phyloP scores from a whole-genome alignment of 2,888 invertebrate species.

The Andrena haemorrhoa region DNA sequence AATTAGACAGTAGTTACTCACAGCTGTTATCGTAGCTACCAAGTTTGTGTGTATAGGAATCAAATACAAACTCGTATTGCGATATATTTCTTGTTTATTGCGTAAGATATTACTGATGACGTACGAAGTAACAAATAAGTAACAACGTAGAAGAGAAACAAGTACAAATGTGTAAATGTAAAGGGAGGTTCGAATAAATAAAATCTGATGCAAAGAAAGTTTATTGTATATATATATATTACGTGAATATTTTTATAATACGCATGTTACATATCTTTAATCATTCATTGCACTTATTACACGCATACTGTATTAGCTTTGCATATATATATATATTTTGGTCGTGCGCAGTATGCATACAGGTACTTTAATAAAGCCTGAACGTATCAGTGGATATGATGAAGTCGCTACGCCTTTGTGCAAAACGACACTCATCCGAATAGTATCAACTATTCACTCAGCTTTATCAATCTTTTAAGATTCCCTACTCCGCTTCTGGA shows the following conservation, averaged over 20 bases:
- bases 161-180: slow-evolving; percentile 1
- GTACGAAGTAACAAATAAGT: neutral
- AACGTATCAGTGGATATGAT: neutral
- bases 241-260: neutral
- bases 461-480: neutral
- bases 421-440: neutral
- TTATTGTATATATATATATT: neutral
- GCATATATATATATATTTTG: too few relatives aligned
- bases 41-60: neutral
- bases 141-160: neutral
- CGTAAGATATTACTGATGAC: neutral
- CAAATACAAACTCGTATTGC: neutral
- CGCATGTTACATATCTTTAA: neutral
- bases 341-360: neutral
- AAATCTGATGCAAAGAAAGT: neutral
- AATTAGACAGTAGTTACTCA: neutral
- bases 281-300: neutral
- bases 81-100: neutral
- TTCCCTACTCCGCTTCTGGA: neutral
- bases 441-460: too few relatives aligned
- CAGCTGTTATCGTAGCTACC: neutral
- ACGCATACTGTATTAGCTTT: neutral
- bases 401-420: neutral
- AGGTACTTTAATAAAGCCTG: neutral
- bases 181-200: slow-evolving; percentile 15